Base-by-base conservation (phyloP, 1,140 invertebrate species). In the Patella vulgata region DNA sequence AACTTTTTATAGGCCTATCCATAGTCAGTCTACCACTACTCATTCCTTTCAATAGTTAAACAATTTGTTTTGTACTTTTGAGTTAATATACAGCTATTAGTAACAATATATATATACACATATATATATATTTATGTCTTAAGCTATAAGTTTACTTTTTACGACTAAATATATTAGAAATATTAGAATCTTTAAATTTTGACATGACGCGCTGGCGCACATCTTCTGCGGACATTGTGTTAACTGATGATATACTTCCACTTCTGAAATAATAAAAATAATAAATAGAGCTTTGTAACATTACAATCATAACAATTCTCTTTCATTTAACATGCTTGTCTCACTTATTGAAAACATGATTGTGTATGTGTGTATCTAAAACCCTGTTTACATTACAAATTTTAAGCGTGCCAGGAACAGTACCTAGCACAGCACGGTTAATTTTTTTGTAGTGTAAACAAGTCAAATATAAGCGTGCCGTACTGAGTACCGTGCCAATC, bases 141-240 rank as follows among this genome's bases (percentile, higher is more conserved):
- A n/a, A n/a, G n/a, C n/a, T n/a, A n/a, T n/a, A n/a, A n/a, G n/a
- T 40, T 68, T 56, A 80, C 43, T 81, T 81, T 59, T 79, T 81
- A 39, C 79, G 71, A 11, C 56, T 74, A 58, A 81, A 81, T 25
- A 81, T 76, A 61, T 76, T 79, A 23, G 71, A 67, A n/a, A 81
- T 70, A 50, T 81, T 79, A 17, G 78, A 73, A 48, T 81, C 79
- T 55, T 81, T 81, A 33, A 81, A 69, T 63, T 63, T 63, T 19
- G 63, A 78, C 77, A 81, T 79, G 40, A 81, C 70, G 12, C 75
- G 55, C n/a, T 73, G 59, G 60, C 71, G 76, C 67, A 81, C 66
- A 64, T 81, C 77, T 39, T 81, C 79, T 12, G 58, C 58, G 14
- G 54, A 40, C 14, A 39, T 48, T 21, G 8, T 28, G 39, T 33